Evolutionary conservation across 2,113 vertebrate genomes (phyloP).

Genomic region (Tiliqua scincoides): DNA sequence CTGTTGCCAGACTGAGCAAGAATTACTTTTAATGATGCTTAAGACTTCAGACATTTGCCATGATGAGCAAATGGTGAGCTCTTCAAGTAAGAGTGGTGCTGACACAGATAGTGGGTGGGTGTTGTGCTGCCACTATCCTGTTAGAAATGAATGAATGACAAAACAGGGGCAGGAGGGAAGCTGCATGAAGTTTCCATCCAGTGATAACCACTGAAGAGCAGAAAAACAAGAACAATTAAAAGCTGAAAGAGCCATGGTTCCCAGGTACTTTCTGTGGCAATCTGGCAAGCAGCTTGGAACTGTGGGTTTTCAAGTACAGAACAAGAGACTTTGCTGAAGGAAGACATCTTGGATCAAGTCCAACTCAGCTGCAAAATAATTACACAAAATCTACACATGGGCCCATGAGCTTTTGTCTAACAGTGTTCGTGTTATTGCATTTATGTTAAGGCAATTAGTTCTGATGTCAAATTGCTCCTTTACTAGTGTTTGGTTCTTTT

Average conservation of each 20-base stretch:
- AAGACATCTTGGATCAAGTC: not conserved
- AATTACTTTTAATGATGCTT: not conserved
- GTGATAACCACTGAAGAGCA: not conserved
- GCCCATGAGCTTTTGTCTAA: not conserved
- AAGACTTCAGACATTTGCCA: not conserved
- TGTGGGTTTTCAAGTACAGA: not conserved
- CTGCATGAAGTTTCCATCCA: not conserved
- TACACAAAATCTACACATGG: not conserved
- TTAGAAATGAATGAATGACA: not conserved
- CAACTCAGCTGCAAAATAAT: not conserved
- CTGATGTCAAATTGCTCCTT: not conserved
- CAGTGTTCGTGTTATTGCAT: not conserved
- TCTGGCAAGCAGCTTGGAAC: not conserved
- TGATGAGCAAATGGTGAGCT: not conserved
- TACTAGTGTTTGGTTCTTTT: not conserved
- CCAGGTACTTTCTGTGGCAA: not conserved
- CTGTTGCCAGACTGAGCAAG: not conserved
- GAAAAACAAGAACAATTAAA: not conserved
- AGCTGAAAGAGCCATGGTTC: not conserved
- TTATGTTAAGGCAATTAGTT: not conserved
- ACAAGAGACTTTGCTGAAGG: not conserved
- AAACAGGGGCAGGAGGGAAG: not conserved
- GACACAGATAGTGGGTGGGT: not conserved
- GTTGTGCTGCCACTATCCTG: not conserved
- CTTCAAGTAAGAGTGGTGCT: not conserved